Conservation (phyloP, 2,888 invertebrate genomes). For the Neria commutata region DNA sequence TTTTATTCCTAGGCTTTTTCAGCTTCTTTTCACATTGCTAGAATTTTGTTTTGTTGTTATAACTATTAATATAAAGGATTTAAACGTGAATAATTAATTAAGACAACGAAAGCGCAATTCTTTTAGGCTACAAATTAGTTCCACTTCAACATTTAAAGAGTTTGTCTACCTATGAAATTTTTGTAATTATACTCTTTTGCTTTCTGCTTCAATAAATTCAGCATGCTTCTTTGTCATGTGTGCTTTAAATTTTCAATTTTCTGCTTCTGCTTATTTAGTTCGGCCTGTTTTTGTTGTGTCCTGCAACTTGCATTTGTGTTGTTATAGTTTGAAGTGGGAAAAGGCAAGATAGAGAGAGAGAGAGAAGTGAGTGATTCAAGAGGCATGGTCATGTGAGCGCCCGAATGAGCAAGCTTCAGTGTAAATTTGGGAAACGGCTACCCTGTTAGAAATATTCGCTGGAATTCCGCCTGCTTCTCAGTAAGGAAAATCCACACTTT, state of each 20-base stretch:
- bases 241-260: neutral
- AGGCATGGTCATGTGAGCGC: too few species aligned
- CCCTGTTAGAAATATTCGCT: too few species aligned
- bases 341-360: too few species aligned
- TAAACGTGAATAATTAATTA: too few species aligned
- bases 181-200: constrained; percentile 21
- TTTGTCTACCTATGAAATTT: constrained; percentile 45
- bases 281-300: neutral
- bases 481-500: too few species aligned
- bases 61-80: neutral
- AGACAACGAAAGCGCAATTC: constrained; percentile 44
- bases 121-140: constrained; percentile 46
- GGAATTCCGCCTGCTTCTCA: too few species aligned
- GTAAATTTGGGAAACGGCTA: too few species aligned
- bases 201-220: too few species aligned
- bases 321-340: too few species aligned
- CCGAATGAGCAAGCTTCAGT: too few species aligned
- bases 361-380: too few species aligned
- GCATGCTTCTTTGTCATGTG: neutral
- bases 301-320: too few species aligned
- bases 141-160: constrained; percentile 43
- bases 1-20: neutral
- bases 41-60: neutral
- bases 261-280: neutral
- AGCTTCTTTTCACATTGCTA: neutral